phyloP scores from a whole-genome alignment of 2,888 invertebrate genomes.

The Drosophila setosimentum region DNA sequence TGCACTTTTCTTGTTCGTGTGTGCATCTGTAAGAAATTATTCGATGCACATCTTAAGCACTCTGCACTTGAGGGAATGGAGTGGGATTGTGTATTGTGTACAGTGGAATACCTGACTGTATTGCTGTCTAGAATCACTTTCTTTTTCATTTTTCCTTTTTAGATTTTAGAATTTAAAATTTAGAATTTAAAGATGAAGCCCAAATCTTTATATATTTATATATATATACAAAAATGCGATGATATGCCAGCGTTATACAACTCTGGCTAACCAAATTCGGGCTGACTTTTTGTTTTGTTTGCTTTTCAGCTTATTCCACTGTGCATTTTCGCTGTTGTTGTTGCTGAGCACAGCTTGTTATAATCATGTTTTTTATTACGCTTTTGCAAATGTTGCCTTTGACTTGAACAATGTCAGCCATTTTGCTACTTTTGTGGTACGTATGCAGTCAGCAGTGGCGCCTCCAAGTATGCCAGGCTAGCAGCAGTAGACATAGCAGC shows the following conservation, averaged over 20 bases:
- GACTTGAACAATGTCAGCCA: constrained; percentile 76
- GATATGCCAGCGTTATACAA: not conserved
- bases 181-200: not conserved
- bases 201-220: too few relatives aligned
- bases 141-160: too few relatives aligned
- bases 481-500: not conserved
- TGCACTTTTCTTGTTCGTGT: constrained; percentile 49
- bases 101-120: not conserved
- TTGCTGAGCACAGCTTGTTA: constrained; percentile 36
- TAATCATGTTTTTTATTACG: constrained; percentile 51
- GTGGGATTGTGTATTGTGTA: not conserved
- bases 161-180: too few relatives aligned
- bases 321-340: constrained; percentile 14
- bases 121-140: too few relatives aligned
- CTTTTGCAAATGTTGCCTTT: constrained; percentile 57
- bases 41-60: constrained; percentile 3
- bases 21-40: constrained; percentile 44
- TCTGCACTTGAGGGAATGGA: constrained; percentile 3
- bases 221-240: not conserved
- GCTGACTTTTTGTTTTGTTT: not conserved
- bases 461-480: constrained; percentile 38
- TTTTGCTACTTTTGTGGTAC: constrained; percentile 61
- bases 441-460: constrained; percentile 26
- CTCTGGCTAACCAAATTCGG: not conserved
- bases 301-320: not conserved